Conservation (phyloP, 92 coral and sea anemone genomes). For the Actinostola sp. region DNA sequence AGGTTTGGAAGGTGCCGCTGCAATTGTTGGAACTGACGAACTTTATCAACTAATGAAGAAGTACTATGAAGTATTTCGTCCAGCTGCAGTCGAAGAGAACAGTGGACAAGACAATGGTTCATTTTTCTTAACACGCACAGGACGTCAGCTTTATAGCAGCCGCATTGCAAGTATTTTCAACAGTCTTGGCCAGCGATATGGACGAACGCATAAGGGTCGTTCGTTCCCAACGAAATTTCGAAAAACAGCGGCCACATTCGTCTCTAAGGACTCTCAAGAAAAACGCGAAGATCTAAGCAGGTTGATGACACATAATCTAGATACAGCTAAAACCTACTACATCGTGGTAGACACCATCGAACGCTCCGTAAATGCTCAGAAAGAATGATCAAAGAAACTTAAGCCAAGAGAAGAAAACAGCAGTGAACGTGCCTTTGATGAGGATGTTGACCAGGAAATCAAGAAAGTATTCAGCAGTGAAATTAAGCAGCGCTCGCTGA, state of each 20-base stretch:
- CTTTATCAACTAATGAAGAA: neutral
- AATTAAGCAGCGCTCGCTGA: too few species aligned
- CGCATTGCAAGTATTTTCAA: slow-evolving; percentile 16
- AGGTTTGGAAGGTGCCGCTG: slow-evolving; percentile 7
- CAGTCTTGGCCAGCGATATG: slow-evolving; percentile 19
- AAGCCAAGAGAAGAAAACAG: too few species aligned
- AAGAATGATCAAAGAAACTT: neutral
- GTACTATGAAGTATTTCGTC: slow-evolving; percentile 16
- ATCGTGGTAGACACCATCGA: slow-evolving; percentile 6
- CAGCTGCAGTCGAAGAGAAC: slow-evolving; percentile 19
- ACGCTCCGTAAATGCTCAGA: neutral
- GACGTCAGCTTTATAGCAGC: neutral
- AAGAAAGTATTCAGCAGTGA: too few species aligned
- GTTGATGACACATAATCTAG: slow-evolving; percentile 17
- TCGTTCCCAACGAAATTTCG: slow-evolving; percentile 24
- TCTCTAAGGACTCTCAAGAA: neutral
- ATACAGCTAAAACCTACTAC: slow-evolving; percentile 6
- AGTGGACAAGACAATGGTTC: neutral
- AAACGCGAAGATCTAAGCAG: slow-evolving; percentile 8
- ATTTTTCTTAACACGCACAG: slow-evolving; percentile 19
- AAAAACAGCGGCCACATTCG: slow-evolving; percentile 27
- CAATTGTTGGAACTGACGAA: neutral
- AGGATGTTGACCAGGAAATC: too few species aligned
- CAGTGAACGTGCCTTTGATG: too few species aligned
- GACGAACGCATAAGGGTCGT: slow-evolving; percentile 21